Evolutionary conservation across 1,140 invertebrate genomes (phyloP).

Genomic region (Sinella curviseta): DNA sequence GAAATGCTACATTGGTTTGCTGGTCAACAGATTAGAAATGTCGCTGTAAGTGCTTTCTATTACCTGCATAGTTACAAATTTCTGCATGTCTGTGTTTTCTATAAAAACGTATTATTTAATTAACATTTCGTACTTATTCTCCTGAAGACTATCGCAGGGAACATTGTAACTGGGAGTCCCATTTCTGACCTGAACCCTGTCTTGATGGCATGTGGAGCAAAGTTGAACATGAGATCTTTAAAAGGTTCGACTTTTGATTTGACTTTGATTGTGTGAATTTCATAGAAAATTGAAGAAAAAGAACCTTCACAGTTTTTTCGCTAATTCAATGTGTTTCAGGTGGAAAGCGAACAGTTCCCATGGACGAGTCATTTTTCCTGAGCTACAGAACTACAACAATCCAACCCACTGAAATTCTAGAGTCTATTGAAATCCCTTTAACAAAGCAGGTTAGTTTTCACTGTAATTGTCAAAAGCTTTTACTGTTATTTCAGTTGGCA

Average conservation of each 20-base stretch:
- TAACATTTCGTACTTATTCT: too few relatives aligned
- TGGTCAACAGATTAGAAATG: constrained; percentile 63
- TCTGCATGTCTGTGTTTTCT: constrained; percentile 30
- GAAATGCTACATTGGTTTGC: constrained; percentile 64
- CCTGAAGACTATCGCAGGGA: constrained; percentile 62
- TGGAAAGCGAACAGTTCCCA: constrained; percentile 53
- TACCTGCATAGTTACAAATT: too few relatives aligned
- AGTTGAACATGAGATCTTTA: constrained; percentile 23
- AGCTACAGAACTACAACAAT: constrained; percentile 60
- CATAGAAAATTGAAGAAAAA: too few relatives aligned
- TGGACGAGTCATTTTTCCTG: constrained; percentile 62
- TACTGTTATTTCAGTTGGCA: too few relatives aligned
- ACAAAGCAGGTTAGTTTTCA: constrained; percentile 50
- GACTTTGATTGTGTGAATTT: too few relatives aligned
- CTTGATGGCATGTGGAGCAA: constrained; percentile 56
- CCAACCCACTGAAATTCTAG: constrained; percentile 57
- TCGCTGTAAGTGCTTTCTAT: constrained; percentile 57
- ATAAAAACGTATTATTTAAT: too few relatives aligned
- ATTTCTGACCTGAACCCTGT: constrained; percentile 64
- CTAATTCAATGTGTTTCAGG: too few relatives aligned
- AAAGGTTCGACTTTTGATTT: too few relatives aligned
- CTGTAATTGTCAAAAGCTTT: neutral
- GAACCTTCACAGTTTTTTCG: too few relatives aligned
- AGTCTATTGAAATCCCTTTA: constrained; percentile 58
- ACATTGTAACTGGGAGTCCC: constrained; percentile 63